phyloP scores from a whole-genome alignment of 2,113 vertebrate species.

The Salvelinus namaycush region DNA sequence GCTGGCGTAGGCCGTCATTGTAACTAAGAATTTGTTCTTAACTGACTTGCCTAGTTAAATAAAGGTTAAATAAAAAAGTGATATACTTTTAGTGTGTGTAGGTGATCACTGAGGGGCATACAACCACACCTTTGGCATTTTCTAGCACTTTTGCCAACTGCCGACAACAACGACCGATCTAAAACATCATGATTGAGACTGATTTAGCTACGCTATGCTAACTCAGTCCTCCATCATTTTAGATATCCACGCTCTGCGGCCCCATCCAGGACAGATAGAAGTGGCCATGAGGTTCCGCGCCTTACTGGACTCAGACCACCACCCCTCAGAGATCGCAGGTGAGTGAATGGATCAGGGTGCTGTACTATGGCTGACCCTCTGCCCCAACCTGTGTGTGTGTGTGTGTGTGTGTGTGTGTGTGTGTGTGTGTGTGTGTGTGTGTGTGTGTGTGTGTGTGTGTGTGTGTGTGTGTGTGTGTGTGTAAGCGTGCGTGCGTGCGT shows the following conservation, averaged over 20 bases:
- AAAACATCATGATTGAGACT: neutral
- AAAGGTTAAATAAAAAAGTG: too few relatives aligned
- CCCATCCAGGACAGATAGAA: conserved; percentile 90
- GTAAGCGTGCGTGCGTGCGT: too few relatives aligned
- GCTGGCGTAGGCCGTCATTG: too few relatives aligned
- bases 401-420: neutral
- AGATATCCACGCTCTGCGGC: conserved; percentile 92
- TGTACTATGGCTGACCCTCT: too few relatives aligned
- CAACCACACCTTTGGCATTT: neutral
- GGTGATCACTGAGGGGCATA: too few relatives aligned
- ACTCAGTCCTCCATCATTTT: conserved; percentile 25
- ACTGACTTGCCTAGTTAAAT: too few relatives aligned
- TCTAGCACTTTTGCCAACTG: too few relatives aligned
- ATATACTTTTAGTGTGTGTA: too few relatives aligned
- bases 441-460: neutral
- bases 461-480: neutral
- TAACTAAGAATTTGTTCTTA: too few relatives aligned
- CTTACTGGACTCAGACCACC: conserved; percentile 95
- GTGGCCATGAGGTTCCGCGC: conserved; percentile 94
- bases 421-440: conserved; percentile 7
- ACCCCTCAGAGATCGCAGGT: conserved; percentile 98
- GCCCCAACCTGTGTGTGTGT: too few relatives aligned
- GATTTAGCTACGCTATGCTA: neutral
- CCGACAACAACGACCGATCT: neutral
- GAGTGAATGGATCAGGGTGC: conserved; percentile 12